Base-by-base conservation (phyloP, 2,113 vertebrate species). In the Aramus guarauna region DNA sequence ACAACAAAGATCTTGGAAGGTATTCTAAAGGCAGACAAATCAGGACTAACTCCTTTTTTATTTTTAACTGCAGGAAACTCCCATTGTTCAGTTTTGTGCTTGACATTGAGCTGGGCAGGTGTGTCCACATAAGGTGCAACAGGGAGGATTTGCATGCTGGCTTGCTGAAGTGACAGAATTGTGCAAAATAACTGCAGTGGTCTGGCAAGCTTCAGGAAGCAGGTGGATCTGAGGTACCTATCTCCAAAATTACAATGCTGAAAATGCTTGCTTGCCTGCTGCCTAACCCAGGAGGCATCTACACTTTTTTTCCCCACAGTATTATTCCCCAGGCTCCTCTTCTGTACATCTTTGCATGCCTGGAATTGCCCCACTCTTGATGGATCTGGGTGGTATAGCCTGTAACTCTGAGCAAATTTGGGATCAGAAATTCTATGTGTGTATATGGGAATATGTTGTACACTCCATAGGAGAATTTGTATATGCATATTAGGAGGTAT, bases 151-250 rank as follows among this genome's bases (percentile, higher is more conserved):
- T 91, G 91, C 73, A 58, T 85, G 89, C 94, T 94, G 96, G 91
- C 95, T 94, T 95, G 92, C 92, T 95, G 94, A 96, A 97, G 92
- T 96, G 97, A 94, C 94, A 96, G 94, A 95, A 95, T 53, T 91
- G 97, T 97, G 96, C 91, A 95, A 94, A 97, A 95, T 95, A 96
- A 50, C 94, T 96, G 91, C 95, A 95, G 95, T 97, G 62, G 66
- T 94, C 96, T 95, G 95, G 96, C 96, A 97, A 85, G 92, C 85
- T 72, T 94, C 53, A 47, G 89, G 66, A 95, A 97, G 85, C 94
- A 97, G 96, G 94, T 97, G 96, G 93, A 34, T 93, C 58, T 79
- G 63, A 96, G 87, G 45, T 82, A 82, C 86, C 86, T 67, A 23
- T 43, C 86, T 96, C 94, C 86, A 94, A 76, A 93, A 88, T 92